A percentile compares a stretch with the other conserved stretches of the same genome.
phyloP scores from a whole-genome alignment of 2,797 vertebrate species.

The Eutrigla gurnardus region DNA sequence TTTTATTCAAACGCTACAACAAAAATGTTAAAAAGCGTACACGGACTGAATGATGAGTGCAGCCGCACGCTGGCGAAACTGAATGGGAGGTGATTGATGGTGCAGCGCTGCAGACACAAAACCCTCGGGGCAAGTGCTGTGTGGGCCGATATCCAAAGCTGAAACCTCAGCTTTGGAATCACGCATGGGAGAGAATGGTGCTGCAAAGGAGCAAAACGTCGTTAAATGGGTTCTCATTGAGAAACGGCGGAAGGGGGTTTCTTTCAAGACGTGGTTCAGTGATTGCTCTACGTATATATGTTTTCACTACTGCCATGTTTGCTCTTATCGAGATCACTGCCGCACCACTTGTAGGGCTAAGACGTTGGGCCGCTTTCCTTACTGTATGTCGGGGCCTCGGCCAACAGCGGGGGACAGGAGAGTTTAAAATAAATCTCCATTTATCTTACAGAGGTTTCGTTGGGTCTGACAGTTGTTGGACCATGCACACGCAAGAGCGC shows the following conservation, averaged over 20 bases:
- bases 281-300: background rate
- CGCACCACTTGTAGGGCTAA: constrained; percentile 67
- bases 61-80: constrained; percentile 9
- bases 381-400: constrained; percentile 53
- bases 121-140: constrained; percentile 22
- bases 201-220: constrained; percentile 15
- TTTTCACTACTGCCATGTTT: background rate
- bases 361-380: constrained; percentile 47
- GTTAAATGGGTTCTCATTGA: constrained; percentile 19
- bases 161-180: constrained; percentile 39
- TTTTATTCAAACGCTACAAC: constrained; percentile 12
- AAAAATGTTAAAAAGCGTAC: background rate
- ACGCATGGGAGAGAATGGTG: constrained; percentile 25
- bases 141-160: constrained; percentile 42
- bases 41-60: background rate
- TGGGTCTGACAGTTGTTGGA: constrained; percentile 66
- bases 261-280: background rate
- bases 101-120: constrained; percentile 37
- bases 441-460: constrained; percentile 78
- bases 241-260: constrained; percentile 4
- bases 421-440: constrained; percentile 81
- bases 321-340: background rate
- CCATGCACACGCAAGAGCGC: constrained; percentile 51
- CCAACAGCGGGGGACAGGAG: constrained; percentile 51
- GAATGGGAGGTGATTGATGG: constrained; percentile 14